These are phyloP conservation scores for Rutpela maculata DNA, from an alignment of 2,888 invertebrate genomes.

Conservation along the genomic window DNA sequence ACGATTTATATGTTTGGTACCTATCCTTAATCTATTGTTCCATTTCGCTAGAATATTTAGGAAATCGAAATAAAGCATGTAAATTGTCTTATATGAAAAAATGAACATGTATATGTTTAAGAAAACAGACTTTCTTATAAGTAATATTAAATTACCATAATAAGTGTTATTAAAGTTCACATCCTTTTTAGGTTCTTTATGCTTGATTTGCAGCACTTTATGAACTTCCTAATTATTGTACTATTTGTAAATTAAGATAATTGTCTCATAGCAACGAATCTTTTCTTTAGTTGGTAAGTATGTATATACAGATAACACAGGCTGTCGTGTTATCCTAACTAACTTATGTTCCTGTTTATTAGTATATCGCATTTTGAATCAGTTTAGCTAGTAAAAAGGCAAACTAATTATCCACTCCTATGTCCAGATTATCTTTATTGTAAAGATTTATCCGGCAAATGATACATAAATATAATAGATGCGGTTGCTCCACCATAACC, in stretches of 20 bases:
- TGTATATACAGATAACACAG: no score
- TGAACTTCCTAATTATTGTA: constrained; percentile 16
- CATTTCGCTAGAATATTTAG: background rate
- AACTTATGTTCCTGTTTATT: background rate
- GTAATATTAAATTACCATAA: constrained; percentile 1
- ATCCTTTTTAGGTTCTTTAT: constrained; percentile 11
- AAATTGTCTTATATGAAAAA: background rate
- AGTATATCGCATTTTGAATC: no score
- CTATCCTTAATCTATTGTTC: background rate
- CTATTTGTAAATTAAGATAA: background rate
- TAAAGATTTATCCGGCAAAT: no score
- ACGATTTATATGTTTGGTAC: background rate
- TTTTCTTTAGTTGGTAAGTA: background rate
- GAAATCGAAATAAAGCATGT: background rate
- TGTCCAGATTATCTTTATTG: no score
- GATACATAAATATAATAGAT: no score
- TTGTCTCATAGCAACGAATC: background rate
- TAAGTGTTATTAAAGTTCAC: constrained; percentile 22
- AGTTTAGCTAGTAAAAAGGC: background rate
- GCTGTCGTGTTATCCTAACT: background rate
- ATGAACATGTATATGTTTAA: constrained; percentile 8
- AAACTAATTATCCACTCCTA: no score
- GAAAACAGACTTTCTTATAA: constrained; percentile 9
- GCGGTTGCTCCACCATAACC: no score
- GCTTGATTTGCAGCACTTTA: constrained; percentile 14